phyloP scores from a whole-genome alignment of 2,113 vertebrate species.

The Festucalex cinctus region DNA sequence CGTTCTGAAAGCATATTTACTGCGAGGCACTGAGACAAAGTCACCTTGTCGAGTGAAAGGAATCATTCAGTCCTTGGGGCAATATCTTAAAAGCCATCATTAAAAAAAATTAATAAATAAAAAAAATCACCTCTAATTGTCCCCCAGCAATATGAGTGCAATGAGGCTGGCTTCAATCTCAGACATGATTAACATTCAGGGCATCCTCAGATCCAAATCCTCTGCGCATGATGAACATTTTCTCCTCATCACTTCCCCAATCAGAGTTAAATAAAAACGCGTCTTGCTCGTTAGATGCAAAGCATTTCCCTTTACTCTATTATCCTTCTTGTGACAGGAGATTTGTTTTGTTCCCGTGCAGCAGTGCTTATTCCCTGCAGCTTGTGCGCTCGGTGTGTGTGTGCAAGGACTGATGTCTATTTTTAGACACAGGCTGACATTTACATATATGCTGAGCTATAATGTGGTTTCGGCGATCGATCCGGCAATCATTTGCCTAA shows the following conservation, averaged over 20 bases:
- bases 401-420: constrained; percentile 25
- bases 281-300: constrained; percentile 7
- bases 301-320: constrained; percentile 7
- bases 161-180: constrained; percentile 33
- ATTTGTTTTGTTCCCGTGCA: constrained; percentile 5
- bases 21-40: constrained; percentile 11
- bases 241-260: constrained; percentile 10
- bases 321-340: not conserved
- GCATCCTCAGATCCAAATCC: constrained; percentile 20
- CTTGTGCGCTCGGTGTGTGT: not conserved
- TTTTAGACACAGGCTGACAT: constrained; percentile 27
- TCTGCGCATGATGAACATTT: constrained; percentile 9
- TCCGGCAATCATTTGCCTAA: constrained; percentile 13
- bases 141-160: constrained; percentile 17
- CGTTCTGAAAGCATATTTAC: constrained; percentile 14
- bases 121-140: constrained; percentile 30
- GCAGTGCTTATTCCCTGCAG: constrained; percentile 22
- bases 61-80: constrained; percentile 26
- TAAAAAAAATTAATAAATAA: constrained; percentile 1
- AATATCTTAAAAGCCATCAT: constrained; percentile 15
- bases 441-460: constrained; percentile 16
- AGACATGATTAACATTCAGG: constrained; percentile 41
- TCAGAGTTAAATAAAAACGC: not conserved
- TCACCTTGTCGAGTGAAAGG: constrained; percentile 11
- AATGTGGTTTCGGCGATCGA: constrained; percentile 18